Evolutionary conservation across 2,113 vertebrate species (phyloP).

Genomic region (Sylvilagus bachmani): DNA sequence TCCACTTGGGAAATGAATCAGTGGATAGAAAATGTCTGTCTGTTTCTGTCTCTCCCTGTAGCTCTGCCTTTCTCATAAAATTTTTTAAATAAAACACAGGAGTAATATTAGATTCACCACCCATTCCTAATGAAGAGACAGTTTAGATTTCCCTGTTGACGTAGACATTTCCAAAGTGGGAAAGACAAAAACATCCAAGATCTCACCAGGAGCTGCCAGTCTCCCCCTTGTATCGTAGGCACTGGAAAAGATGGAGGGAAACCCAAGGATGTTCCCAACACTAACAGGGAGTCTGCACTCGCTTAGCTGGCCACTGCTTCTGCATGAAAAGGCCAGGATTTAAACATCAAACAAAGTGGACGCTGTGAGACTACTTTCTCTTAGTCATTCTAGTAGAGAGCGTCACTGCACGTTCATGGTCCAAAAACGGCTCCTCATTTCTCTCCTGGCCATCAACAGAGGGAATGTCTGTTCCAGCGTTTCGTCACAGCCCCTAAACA

Average conservation of each 20-base stretch:
- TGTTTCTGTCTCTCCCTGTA: too few species aligned
- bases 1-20: too few species aligned
- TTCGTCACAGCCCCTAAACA: not conserved
- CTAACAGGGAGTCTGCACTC: not conserved
- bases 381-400: constrained; percentile 12
- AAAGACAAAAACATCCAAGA: not conserved
- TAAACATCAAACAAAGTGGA: constrained; percentile 17
- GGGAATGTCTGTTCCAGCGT: not conserved
- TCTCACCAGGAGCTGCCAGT: not conserved
- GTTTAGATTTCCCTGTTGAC: not conserved
- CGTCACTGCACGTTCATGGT: not conserved
- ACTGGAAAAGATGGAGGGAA: not conserved
- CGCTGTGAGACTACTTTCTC: not conserved
- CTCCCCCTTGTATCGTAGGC: not conserved
- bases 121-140: not conserved
- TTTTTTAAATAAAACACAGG: too few species aligned
- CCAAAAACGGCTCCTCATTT: not conserved
- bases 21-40: too few species aligned
- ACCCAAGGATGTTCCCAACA: not conserved
- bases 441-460: constrained; percentile 12
- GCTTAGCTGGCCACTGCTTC: not conserved
- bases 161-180: not conserved
- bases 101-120: not conserved
- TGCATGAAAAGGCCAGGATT: constrained; percentile 4
- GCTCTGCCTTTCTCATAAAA: too few species aligned